Evolutionary conservation across 1,140 invertebrate genomes (phyloP), one percentile per base, ranked within the genome.

Genomic region (Spodoptera frugiperda): DNA sequence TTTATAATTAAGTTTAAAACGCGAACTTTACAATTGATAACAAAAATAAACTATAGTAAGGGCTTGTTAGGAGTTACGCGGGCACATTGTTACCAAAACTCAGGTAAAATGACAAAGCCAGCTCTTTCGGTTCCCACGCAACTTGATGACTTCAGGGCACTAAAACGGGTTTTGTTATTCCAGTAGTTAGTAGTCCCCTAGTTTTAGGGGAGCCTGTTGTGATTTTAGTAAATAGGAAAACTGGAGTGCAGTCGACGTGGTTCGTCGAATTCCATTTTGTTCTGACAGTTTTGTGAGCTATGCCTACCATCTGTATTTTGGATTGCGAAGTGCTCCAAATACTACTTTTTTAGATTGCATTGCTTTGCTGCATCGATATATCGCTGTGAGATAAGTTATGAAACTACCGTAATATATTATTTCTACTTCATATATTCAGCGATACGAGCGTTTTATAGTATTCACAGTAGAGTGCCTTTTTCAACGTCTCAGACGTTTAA

Each of bases 131-230:
- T 63, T 39, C 33, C 33, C 51, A 44, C 71, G 19, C 44, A 9
- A 49, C 21, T 73, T 73, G 46, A 73, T 57, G 55, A 73, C 63
- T 49, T 46, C 44, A 25, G 19, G 21, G 55, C 19, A 73, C 54
- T 73, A 59, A 72, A 72, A 44, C 55, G 15, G 44, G 44, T 12
- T 59, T 73, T 59, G 55, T 73, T 59, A 59, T 73, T 73, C 71
- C 44, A 73, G 33, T 73, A 51, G 55, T 61, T 73, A 21, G 61
- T 30, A 46, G 53, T 57, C 11, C 46, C 46, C 19, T 8, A 73
- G 39, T 63, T 59, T 46, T 73, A 15, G 55, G 12, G 21, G 12
- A 44, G 14, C 17, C 53, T 55, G 39, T 59, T 73, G 48, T 68
- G 65, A 68, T 68, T 68, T 68, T 68, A 68, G 48, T 49, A 30